These are phyloP conservation scores for Diachasma alloeum DNA, from an alignment of 1,140 invertebrate genomes.

Conservation along the genomic window DNA sequence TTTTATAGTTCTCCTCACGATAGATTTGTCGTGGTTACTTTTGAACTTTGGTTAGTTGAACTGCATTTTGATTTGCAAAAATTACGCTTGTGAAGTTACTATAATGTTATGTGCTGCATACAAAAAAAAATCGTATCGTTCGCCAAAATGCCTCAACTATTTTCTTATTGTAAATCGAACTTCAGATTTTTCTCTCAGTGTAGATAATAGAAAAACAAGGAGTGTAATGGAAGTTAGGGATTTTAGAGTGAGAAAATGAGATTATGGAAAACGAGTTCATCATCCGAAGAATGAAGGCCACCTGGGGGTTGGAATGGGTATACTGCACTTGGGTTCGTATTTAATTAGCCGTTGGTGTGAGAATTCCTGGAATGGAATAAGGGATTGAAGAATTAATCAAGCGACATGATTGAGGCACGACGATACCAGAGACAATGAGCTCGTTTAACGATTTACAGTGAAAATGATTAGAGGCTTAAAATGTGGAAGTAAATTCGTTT, in stretches of 20 bases:
- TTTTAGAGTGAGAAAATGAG: background rate
- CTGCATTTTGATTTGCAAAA: no score
- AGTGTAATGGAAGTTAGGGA: background rate
- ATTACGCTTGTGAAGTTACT: no score
- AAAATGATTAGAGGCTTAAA: background rate
- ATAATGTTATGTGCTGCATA: no score
- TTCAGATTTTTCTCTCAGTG: no score
- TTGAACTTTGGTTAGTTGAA: no score
- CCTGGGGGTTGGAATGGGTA: background rate
- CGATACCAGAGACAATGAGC: background rate
- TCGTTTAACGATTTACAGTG: background rate
- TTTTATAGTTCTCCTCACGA: no score
- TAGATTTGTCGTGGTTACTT: no score
- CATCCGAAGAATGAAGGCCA: background rate
- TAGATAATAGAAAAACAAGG: background rate
- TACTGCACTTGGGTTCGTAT: background rate
- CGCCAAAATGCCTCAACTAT: no score
- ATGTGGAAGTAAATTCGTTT: background rate
- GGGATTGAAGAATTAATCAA: slow-evolving; percentile 21
- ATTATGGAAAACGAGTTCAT: slow-evolving; percentile 7
- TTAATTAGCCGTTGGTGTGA: background rate
- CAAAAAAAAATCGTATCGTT: no score
- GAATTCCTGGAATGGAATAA: slow-evolving; percentile 1
- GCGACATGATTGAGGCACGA: background rate
- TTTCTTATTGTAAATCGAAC: no score